Base-by-base conservation (phyloP, 1,140 invertebrate genomes). In the Psix sp. region DNA sequence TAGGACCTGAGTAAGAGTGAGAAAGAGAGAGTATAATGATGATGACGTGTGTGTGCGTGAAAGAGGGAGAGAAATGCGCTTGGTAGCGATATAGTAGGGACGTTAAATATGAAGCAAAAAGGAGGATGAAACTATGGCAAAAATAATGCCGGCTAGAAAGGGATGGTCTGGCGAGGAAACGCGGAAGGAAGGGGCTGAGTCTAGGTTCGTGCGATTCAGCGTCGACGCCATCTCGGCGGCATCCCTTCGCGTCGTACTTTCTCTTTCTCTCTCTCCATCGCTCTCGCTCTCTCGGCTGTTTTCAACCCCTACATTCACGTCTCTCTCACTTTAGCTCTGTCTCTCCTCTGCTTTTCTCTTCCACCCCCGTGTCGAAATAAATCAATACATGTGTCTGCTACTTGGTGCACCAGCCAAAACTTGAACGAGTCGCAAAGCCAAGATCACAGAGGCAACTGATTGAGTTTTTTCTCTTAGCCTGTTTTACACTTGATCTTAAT, bases 381-480 rank as follows among this genome's bases (percentile, higher is more conserved):
- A 87, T 87, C 85, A 87, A 87, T 87, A 87, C 82, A 86, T 80
- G 83, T 86, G 84, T 86, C 85, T 87, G 84, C 84, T 78, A 80
- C 78, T 80, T 72, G 77, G 78, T 80, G 78, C 79, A 79, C 72
- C 74, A 70, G 65, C 65, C 65, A 63, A 78, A 77, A 77, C 80
- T 83, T 83, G 76, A 81, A 78, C 73, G 68, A 74, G 39, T 46
- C 56, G 31, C 11, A 74, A 74, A 77, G 40, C 51, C 21, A 39
- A 10, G 42, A 71, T 57, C n/a, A n/a, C n/a, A n/a, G n/a, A n/a
- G n/a, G n/a, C n/a, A n/a, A n/a, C n/a, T n/a, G n/a, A n/a, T n/a
- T n/a, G n/a, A n/a, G n/a, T n/a, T n/a, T n/a, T n/a, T n/a, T n/a
- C n/a, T n/a, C n/a, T n/a, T n/a, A n/a, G n/a, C n/a, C n/a, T n/a